Evolutionary conservation across 2,113 vertebrate genomes (phyloP).

Genomic region (Polypterus senegalus): DNA sequence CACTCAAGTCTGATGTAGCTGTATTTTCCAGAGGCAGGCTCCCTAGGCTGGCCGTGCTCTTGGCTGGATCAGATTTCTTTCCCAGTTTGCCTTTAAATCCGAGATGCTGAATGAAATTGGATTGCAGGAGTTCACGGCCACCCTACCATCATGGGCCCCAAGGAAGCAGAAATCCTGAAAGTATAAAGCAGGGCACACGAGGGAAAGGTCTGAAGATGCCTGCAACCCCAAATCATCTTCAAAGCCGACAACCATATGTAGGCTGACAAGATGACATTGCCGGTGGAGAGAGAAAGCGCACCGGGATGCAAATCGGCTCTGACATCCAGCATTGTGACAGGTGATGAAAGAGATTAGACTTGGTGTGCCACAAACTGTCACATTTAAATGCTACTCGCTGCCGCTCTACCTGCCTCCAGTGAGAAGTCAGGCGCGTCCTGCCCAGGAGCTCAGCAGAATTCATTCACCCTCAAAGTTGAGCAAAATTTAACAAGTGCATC

Average conservation of each 20-base stretch:
- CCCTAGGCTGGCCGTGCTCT: no score
- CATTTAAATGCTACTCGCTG: constrained; percentile 11
- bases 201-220: constrained; percentile 54
- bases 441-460: constrained; percentile 1
- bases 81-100: no score
- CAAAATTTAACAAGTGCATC: background rate
- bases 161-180: constrained; percentile 20
- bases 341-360: constrained; percentile 48
- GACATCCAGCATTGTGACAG: constrained; percentile 41
- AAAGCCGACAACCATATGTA: constrained; percentile 56
- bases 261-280: constrained; percentile 66
- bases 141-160: constrained; percentile 16
- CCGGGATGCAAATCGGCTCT: constrained; percentile 16
- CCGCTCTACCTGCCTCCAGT: constrained; percentile 9
- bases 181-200: constrained; percentile 44
- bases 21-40: no score
- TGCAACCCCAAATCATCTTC: constrained; percentile 29
- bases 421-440: constrained; percentile 15
- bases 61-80: no score
- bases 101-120: no score
- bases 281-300: constrained; percentile 29
- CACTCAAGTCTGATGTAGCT: no score
- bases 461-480: no score
- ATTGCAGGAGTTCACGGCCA: no score
- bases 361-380: constrained; percentile 42